Percentiles rank a stretch among this genome's conserved stretches.
Evolutionary conservation across 2,797 vertebrate species (phyloP).

Genomic region (Atherinosoma microstoma): DNA sequence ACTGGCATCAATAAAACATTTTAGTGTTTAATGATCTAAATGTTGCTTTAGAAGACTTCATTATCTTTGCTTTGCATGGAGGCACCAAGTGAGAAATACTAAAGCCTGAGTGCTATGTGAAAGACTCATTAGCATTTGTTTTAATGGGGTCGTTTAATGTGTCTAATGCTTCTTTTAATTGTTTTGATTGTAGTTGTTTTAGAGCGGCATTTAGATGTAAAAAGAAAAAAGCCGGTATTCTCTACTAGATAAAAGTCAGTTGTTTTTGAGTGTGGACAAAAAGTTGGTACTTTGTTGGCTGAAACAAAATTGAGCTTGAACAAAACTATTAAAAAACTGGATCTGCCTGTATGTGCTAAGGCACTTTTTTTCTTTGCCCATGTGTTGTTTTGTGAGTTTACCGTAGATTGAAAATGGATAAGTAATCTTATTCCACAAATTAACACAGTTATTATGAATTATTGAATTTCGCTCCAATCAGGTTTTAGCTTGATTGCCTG

Average conservation of each 20-base stretch:
- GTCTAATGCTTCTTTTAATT: slow-evolving; percentile 39
- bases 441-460: slow-evolving; percentile 25
- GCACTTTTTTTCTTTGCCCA: not conserved
- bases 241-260: slow-evolving; percentile 13
- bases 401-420: not conserved
- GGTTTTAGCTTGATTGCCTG: slow-evolving; percentile 11
- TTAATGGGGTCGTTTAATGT: slow-evolving; percentile 40
- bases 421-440: slow-evolving; percentile 13
- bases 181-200: slow-evolving; percentile 36
- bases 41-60: slow-evolving; percentile 28
- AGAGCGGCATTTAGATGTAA: slow-evolving; percentile 31
- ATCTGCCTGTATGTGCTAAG: not conserved
- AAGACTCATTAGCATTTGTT: slow-evolving; percentile 40
- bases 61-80: slow-evolving; percentile 18
- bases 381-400: slow-evolving; percentile 9
- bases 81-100: slow-evolving; percentile 17
- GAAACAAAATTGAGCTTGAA: not conserved
- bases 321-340: not conserved
- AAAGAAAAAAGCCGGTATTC: slow-evolving; percentile 29
- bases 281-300: not conserved
- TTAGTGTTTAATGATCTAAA: slow-evolving; percentile 29
- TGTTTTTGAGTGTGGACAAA: slow-evolving; percentile 3
- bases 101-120: slow-evolving; percentile 26
- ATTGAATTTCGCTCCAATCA: slow-evolving; percentile 17
- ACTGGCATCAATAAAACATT: slow-evolving; percentile 25